Evolutionary conservation across 2,888 invertebrate species (phyloP), one percentile per base, ranked within the genome.

Genomic region (Allolobophora icterica): DNA sequence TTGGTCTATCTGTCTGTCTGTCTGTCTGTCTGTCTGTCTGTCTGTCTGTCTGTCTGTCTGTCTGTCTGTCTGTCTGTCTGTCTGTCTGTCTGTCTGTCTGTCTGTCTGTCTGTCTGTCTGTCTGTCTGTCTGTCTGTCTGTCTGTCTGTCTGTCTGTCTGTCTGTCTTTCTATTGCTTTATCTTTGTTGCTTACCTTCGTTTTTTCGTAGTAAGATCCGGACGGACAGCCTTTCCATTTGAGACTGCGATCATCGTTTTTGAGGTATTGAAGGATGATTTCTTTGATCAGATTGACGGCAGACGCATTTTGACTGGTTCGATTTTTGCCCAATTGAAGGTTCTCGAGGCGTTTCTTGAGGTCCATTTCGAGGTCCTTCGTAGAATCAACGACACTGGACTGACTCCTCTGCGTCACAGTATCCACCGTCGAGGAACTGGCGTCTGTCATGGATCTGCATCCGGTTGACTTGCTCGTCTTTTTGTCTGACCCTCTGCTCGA

Each of bases 181-280:
- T n/a, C 30, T 17, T 3, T 71, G 11, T 71, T 30, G 6, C 71
- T n/a, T 71, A 71, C 71, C 71, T 71, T 71, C 30, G 71, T 71
- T n/a, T 13, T 71, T 71, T 71, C 71, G 71, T 71, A 71, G 71
- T 71, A 71, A 71, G 71, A 71, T 71, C 71, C 71, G n/a, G 71
- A 71, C 30, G 0, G 30, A 8, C 8, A 71, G 71, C 5, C 30
- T 71, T 30, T n/a, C 71, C 71, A 71, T 71, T 71, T 71, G 71
- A 71, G 71, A 71, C 71, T 71, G 6, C 71, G 71, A n/a, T 71
- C 71, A 13, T 71, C 71, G n/a, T 8, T 71, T 17, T 30, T n/a
- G 6, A 71, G 71, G n/a, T 71, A n/a, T 0, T 71, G 71, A n/a
- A 71, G 30, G 71, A 71, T 71, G 71, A 71, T 8, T 6, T 30